These are phyloP conservation scores for Noctilio leporinus DNA, from an alignment of 2,113 vertebrate species.

Conservation along the genomic window DNA sequence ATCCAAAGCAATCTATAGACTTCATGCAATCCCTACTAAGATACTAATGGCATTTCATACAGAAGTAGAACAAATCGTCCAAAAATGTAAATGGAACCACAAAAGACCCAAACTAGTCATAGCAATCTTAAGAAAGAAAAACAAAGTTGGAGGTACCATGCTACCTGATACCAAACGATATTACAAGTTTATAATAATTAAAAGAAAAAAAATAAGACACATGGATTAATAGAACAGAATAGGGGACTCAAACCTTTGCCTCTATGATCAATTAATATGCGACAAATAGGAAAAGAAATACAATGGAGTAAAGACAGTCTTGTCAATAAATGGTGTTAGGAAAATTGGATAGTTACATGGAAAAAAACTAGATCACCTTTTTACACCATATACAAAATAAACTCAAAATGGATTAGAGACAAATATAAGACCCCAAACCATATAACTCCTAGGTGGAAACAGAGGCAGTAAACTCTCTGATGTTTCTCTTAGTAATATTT, in stretches of 20 bases:
- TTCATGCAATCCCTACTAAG: neutral
- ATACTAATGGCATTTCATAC: neutral
- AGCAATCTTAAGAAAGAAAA: neutral
- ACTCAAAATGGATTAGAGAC: neutral
- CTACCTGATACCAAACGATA: neutral
- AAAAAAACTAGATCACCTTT: neutral
- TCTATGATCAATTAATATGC: neutral
- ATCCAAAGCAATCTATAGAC: neutral
- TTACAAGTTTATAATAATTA: neutral
- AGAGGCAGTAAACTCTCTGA: neutral
- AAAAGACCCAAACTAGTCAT: neutral
- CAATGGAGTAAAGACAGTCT: too few species aligned
- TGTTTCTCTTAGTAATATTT: neutral
- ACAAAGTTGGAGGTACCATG: neutral
- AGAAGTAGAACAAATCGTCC: neutral
- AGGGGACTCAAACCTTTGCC: neutral
- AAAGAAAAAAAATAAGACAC: neutral
- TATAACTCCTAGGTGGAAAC: neutral
- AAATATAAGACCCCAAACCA: neutral
- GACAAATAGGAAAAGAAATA: neutral
- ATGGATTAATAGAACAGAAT: neutral
- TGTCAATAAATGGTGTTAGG: neutral
- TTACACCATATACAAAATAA: neutral
- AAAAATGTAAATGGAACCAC: neutral
- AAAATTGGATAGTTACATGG: neutral